Evolutionary conservation across 2,113 vertebrate genomes (phyloP).

Genomic region (Sminthopsis crassicaudata): DNA sequence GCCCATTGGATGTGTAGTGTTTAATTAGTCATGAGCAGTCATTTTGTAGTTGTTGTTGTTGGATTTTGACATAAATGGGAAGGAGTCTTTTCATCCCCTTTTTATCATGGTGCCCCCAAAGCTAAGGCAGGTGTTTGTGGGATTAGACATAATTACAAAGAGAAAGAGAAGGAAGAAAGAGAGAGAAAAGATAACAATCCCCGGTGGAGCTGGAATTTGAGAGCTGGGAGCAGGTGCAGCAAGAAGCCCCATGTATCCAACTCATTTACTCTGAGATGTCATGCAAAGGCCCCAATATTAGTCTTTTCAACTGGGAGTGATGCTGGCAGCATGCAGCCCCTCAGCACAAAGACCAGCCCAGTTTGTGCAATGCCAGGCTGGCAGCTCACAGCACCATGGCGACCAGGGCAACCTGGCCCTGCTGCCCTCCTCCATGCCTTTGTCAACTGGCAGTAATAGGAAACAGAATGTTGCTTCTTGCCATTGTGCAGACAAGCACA

Average conservation of each 20-base stretch:
- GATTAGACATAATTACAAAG: conserved; percentile 77
- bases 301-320: conserved; percentile 70
- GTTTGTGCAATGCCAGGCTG: conserved; percentile 53
- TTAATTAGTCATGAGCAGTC: conserved; percentile 56
- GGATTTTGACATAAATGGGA: conserved; percentile 59
- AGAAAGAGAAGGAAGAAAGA: not conserved
- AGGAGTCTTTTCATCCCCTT: conserved; percentile 67
- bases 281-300: conserved; percentile 69
- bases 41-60: conserved; percentile 51
- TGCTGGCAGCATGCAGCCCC: conserved; percentile 43
- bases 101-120: conserved; percentile 73
- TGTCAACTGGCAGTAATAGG: conserved; percentile 47
- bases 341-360: conserved; percentile 70
- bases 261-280: conserved; percentile 56
- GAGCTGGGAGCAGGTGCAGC: conserved; percentile 76
- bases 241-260: conserved; percentile 35
- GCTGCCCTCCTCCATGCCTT: conserved; percentile 69
- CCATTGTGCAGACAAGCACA: conserved; percentile 49
- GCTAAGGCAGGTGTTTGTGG: conserved; percentile 72
- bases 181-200: conserved; percentile 48
- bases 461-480: conserved; percentile 78
- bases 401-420: conserved; percentile 61
- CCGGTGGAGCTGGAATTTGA: conserved; percentile 44
- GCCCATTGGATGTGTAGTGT: not conserved
- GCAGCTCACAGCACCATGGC: conserved; percentile 16